Percentiles rank a stretch among this genome's conserved stretches.
Evolutionary conservation across 2,888 invertebrate species (phyloP).

Genomic region (Dilophus febrilis): DNA sequence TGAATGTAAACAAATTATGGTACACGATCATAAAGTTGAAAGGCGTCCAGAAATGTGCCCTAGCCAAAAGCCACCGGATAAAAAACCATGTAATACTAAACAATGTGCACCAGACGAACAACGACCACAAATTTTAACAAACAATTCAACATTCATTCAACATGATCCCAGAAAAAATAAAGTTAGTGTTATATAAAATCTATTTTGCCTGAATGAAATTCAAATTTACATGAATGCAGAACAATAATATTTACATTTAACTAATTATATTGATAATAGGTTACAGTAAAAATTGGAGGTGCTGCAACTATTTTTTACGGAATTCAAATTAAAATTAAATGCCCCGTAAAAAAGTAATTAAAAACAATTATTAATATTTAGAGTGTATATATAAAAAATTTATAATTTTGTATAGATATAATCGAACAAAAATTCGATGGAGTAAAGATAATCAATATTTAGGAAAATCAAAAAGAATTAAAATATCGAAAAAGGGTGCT

Average conservation of each 20-base stretch:
- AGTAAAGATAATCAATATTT: constrained; percentile 68
- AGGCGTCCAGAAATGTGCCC: constrained; percentile 60
- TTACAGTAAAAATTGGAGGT: constrained; percentile 77
- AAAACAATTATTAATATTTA: too few species aligned
- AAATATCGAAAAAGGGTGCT: constrained; percentile 82
- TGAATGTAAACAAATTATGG: constrained; percentile 83
- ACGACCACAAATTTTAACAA: constrained; percentile 57
- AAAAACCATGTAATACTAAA: constrained; percentile 72
- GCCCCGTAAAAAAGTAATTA: constrained; percentile 61
- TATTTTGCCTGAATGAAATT: background rate
- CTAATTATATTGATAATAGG: constrained; percentile 20
- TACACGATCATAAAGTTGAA: constrained; percentile 77
- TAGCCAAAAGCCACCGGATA: constrained; percentile 52
- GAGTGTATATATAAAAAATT: too few species aligned
- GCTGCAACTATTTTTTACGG: constrained; percentile 80
- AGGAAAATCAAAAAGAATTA: constrained; percentile 62
- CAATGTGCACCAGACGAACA: constrained; percentile 57
- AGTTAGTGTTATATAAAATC: constrained; percentile 20
- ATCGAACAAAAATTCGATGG: constrained; percentile 75
- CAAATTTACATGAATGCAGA: too few species aligned
- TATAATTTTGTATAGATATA: constrained; percentile 35
- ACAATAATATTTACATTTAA: constrained; percentile 5
- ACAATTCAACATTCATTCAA: constrained; percentile 68
- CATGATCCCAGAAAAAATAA: constrained; percentile 65
- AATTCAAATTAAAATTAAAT: constrained; percentile 83